Conservation (phyloP, 2,888 invertebrate species). For the Nasonia oneida region DNA sequence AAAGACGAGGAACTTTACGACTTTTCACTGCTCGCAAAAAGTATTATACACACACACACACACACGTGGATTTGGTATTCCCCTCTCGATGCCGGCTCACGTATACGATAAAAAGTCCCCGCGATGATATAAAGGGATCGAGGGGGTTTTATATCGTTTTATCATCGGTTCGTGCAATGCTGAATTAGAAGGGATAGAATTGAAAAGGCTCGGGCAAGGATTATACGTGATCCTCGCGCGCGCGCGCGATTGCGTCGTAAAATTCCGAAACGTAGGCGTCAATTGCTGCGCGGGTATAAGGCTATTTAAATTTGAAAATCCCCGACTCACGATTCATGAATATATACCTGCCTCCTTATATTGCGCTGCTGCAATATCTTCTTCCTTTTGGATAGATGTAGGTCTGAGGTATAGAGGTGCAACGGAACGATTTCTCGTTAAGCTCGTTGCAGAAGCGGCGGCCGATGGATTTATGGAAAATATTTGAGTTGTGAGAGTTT, state of each 20-base stretch:
- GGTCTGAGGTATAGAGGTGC: background rate
- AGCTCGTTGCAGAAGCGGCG: background rate
- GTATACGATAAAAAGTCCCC: background rate
- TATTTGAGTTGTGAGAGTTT: background rate
- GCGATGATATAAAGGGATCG: conserved; percentile 22
- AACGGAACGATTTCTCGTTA: background rate
- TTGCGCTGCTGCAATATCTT: background rate
- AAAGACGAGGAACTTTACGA: background rate
- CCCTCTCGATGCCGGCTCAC: background rate
- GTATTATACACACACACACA: background rate
- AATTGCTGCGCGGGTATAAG: background rate
- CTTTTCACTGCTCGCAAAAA: conserved; percentile 1
- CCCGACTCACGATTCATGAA: conserved; percentile 12
- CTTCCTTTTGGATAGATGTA: background rate
- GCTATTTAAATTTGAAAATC: conserved; percentile 54
- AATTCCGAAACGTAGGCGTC: conserved; percentile 26
- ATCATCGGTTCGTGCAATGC: conserved; percentile 37
- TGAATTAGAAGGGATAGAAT: conserved; percentile 35
- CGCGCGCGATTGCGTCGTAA: conserved; percentile 18
- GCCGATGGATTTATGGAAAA: background rate
- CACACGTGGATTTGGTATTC: background rate
- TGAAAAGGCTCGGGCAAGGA: conserved; percentile 1
- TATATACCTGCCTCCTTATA: conserved; percentile 5
- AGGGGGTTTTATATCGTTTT: conserved; percentile 17
- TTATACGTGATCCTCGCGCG: conserved; percentile 15